These are phyloP conservation scores for Scotopteryx bipunctaria DNA, from an alignment of 2,888 invertebrate species.

Conservation along the genomic window DNA sequence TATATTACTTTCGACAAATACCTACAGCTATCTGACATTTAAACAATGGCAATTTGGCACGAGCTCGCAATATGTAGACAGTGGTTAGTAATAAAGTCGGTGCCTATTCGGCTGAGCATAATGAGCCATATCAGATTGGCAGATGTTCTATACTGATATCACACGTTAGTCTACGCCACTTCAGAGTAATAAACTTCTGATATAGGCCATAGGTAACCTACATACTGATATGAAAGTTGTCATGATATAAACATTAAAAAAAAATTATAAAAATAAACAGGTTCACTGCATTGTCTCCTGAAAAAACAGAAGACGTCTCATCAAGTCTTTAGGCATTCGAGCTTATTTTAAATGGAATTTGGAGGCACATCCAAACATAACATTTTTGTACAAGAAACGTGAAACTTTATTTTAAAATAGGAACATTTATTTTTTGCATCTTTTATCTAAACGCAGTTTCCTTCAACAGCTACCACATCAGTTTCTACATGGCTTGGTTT, in stretches of 20 bases:
- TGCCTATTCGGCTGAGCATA: constrained; percentile 4
- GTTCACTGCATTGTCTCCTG: no score
- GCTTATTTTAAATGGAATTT: no score
- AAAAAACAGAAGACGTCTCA: no score
- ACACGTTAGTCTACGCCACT: not conserved
- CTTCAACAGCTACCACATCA: constrained; percentile 85
- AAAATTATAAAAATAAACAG: no score
- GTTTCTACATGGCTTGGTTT: constrained; percentile 90
- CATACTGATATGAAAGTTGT: no score
- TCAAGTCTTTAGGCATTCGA: no score
- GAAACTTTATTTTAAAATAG: no score
- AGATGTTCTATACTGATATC: constrained; percentile 12
- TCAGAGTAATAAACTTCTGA: not conserved
- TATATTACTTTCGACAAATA: not conserved
- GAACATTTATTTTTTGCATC: not conserved
- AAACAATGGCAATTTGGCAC: constrained; percentile 20
- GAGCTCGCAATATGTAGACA: constrained; percentile 11
- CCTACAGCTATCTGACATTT: constrained; percentile 9
- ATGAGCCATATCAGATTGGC: constrained; percentile 22
- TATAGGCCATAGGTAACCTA: no score
- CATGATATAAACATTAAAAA: no score
- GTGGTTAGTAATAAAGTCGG: constrained; percentile 8
- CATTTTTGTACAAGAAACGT: no score
- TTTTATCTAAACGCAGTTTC: constrained; percentile 9
- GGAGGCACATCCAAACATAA: no score